A percentile compares a stretch with the other conserved stretches of the same genome.
phyloP scores from a whole-genome alignment of 2,888 invertebrate genomes.

The Phlogophora meticulosa region DNA sequence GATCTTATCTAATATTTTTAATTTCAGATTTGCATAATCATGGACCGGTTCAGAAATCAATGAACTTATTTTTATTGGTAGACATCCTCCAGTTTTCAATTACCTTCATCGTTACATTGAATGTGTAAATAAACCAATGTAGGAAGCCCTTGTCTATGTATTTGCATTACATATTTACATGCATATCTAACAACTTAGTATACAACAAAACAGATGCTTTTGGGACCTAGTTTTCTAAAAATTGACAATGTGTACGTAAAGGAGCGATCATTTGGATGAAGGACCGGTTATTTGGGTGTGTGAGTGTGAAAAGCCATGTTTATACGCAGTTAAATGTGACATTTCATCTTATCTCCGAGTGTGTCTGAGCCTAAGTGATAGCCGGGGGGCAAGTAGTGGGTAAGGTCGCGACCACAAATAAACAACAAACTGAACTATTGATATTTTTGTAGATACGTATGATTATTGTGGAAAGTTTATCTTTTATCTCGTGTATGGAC shows the following conservation, averaged over 20 bases:
- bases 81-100: no score
- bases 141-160: no score
- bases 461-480: conserved; percentile 39
- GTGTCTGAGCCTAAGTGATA: conserved; percentile 23
- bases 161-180: no score
- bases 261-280: no score
- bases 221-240: no score
- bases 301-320: not conserved
- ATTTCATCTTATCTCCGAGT: conserved; percentile 23
- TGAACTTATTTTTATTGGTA: no score
- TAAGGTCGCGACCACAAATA: conserved; percentile 49
- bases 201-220: no score
- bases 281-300: not conserved
- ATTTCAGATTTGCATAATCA: no score
- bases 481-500: not conserved
- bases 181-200: no score
- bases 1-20: no score
- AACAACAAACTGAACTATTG: conserved; percentile 18
- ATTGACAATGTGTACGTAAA: no score
- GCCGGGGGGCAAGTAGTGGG: conserved; percentile 37
- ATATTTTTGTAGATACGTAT: conserved; percentile 22
- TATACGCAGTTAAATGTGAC: conserved; percentile 9
- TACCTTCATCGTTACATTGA: not conserved
- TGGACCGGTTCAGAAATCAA: no score
- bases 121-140: not conserved